A percentile compares a stretch with the other conserved stretches of the same genome.
phyloP scores from a whole-genome alignment of 2,888 invertebrate genomes.

The Oscheius sp. region DNA sequence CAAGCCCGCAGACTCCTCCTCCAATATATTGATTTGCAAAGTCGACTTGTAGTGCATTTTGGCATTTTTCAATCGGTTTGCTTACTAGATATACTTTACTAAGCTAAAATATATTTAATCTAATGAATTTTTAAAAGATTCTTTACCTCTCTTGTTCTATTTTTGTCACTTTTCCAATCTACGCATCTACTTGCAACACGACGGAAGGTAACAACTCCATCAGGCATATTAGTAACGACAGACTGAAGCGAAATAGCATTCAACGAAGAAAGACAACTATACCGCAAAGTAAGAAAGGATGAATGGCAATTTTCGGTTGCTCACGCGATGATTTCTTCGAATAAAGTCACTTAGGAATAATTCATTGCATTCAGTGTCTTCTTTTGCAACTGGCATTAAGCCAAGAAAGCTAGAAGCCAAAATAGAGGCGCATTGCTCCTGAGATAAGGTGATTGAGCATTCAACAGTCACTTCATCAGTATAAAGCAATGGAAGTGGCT shows the following conservation, averaged over 20 bases:
- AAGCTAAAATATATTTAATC: background rate
- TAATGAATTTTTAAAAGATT: background rate
- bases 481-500: background rate
- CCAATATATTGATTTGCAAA: conserved; percentile 92
- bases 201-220: conserved; percentile 20
- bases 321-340: background rate
- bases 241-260: conserved; percentile 1
- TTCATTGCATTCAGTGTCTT: background rate
- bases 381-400: conserved; percentile 81
- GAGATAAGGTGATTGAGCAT: conserved; percentile 75
- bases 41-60: conserved; percentile 79
- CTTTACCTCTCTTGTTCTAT: background rate
- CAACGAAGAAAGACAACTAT: background rate
- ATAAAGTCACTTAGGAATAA: background rate
- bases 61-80: conserved; percentile 45
- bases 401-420: conserved; percentile 94
- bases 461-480: background rate
- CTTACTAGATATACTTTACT: background rate
- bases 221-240: conserved; percentile 22
- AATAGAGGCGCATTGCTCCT: conserved; percentile 82
- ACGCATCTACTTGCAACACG: background rate
- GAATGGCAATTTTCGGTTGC: background rate
- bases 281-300: conserved; percentile 9
- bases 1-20: conserved; percentile 87
- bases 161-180: background rate